phyloP scores from a whole-genome alignment of 1,140 invertebrate genomes.

The Caerostris extrusa region DNA sequence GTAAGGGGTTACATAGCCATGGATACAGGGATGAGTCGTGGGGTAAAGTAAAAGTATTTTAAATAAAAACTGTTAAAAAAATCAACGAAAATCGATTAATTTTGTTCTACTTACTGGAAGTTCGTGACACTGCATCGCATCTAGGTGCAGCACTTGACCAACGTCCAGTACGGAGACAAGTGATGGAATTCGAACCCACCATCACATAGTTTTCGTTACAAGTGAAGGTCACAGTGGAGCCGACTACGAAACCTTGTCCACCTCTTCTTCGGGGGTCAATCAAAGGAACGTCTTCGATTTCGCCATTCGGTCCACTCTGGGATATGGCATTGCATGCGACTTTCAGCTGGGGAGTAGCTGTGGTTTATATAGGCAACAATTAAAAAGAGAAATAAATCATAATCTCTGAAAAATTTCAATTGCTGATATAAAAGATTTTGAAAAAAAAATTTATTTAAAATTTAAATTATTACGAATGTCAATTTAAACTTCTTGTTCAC shows the following conservation, averaged over 20 bases:
- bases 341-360: background rate
- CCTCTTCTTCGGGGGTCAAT: background rate
- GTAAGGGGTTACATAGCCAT: too few species aligned
- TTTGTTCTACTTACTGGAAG: too few species aligned
- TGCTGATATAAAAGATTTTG: too few species aligned
- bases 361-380: background rate
- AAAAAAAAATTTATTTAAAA: too few species aligned
- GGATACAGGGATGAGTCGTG: too few species aligned
- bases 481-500: too few species aligned
- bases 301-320: background rate
- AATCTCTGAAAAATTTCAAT: too few species aligned
- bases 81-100: too few species aligned
- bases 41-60: too few species aligned
- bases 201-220: background rate
- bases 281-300: background rate
- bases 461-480: too few species aligned
- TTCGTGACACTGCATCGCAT: background rate
- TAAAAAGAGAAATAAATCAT: too few species aligned
- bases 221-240: background rate
- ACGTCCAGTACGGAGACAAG: background rate
- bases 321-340: background rate
- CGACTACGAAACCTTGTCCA: background rate
- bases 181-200: background rate
- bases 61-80: too few species aligned
- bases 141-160: background rate